A percentile compares a stretch with the other conserved stretches of the same genome.
phyloP scores from a whole-genome alignment of 2,888 invertebrate species.

The Actias luna region DNA sequence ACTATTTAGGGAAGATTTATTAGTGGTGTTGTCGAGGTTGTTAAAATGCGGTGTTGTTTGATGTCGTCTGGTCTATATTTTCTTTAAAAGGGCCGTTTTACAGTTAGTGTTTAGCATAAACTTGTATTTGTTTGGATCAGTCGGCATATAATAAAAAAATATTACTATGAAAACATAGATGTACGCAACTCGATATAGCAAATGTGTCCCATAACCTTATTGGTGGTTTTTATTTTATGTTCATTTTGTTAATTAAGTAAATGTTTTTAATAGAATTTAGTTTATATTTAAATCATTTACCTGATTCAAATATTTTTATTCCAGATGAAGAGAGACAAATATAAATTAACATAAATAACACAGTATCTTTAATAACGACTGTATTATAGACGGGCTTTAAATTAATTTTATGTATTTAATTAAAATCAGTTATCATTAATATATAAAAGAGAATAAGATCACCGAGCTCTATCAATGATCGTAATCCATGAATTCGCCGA shows the following conservation, averaged over 20 bases:
- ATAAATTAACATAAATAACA: neutral
- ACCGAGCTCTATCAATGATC: neutral
- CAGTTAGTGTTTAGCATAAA: neutral
- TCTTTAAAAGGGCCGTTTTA: neutral
- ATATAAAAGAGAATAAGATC: neutral
- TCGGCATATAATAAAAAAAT: neutral
- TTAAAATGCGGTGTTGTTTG: conserved; percentile 46
- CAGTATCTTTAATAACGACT: neutral
- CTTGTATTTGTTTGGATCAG: neutral
- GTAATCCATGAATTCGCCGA: too few species aligned
- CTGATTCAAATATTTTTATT: neutral
- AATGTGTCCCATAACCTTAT: too few species aligned
- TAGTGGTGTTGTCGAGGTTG: conserved; percentile 14
- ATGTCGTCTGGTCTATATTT: conserved; percentile 33
- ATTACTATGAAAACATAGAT: neutral
- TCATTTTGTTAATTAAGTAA: neutral
- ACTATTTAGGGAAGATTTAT: conserved; percentile 20
- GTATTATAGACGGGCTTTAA: neutral
- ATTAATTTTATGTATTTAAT: too few species aligned
- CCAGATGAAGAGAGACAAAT: neutral
- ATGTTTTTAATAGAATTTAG: neutral
- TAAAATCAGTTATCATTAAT: too few species aligned
- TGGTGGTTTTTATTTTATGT: neutral
- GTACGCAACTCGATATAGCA: too few species aligned
- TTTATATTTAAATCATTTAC: neutral